Conservation (phyloP, 2,113 vertebrate genomes). For the Pseudorasbora parva region DNA sequence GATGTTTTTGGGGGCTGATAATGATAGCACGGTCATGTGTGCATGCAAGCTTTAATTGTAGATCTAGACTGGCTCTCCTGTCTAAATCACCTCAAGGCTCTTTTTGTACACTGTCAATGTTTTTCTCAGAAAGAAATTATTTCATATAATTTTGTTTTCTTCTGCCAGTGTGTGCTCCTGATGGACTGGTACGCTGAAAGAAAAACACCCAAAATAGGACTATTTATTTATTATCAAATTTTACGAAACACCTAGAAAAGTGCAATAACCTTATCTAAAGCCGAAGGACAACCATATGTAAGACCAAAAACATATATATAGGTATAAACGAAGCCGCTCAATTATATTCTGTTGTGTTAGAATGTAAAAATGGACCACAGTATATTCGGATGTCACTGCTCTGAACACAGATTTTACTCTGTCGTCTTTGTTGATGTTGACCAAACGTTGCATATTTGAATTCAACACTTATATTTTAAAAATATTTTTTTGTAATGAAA, state of each 20-base stretch:
- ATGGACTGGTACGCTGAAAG: not conserved
- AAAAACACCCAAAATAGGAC: not conserved
- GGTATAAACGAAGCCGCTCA: not conserved
- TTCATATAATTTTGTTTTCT: not conserved
- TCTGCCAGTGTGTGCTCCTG: not conserved
- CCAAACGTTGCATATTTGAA: constrained; percentile 41
- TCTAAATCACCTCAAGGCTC: too few species aligned
- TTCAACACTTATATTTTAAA: constrained; percentile 20
- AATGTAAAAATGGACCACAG: not conserved
- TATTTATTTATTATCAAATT: not conserved
- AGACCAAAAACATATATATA: not conserved
- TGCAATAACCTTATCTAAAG: constrained; percentile 6
- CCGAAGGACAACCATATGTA: not conserved
- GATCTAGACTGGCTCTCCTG: not conserved
- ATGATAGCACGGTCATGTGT: not conserved
- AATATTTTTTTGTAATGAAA: constrained; percentile 41
- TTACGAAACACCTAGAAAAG: not conserved
- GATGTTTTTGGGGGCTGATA: not conserved
- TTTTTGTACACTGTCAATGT: not conserved
- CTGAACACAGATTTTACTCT: constrained; percentile 35
- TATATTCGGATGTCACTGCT: constrained; percentile 5
- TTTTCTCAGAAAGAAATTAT: not conserved
- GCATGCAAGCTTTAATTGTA: constrained; percentile 26
- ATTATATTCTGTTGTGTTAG: constrained; percentile 1
- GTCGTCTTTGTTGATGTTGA: constrained; percentile 44